Base-by-base conservation (phyloP, 2,888 invertebrate genomes). In the Temnothorax rugatulus region DNA sequence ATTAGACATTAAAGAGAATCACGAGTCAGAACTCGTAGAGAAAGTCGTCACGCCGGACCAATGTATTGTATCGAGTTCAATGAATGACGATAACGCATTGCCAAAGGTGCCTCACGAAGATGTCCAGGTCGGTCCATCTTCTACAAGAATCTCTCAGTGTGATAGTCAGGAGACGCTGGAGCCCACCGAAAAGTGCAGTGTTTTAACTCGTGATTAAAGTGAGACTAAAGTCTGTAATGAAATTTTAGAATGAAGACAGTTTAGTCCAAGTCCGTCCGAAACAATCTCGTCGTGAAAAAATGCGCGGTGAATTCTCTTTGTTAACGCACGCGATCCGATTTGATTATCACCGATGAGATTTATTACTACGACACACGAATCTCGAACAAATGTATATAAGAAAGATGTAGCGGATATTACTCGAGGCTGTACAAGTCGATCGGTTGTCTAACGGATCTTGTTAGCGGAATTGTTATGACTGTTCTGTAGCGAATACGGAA, bases 211-310 rank as follows among this genome's bases (percentile, higher is more conserved):
- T 74, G 83, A 90, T 59, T 86, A 77, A 86, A 69, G 34, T 57
- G 79, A 83, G 68, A 83, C 73, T 54, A 54, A 83, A 79, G 75
- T 83, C 71, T 77, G 68, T 84, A 85, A 84, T 74, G 79, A 75
- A 83, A 63, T 85, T 77, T 85, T 86, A 68, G 86, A 84, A 69
- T 1, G n/a, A 71, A 87, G 77, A 89, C 90, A 91, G 87, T 87
- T 92, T 92, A 93, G 93, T 92, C 90, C 90, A 93, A 94, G 92
- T 94, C 94, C 94, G 94, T 94, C 94, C 94, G 92, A 93, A 93
- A 89, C 88, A 93, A 93, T 93, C 92, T 93, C 92, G 86, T 92
- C 86, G 87, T 85, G 87, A 79, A 83, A 25, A 82, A 83, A n/a
- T 34, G 7, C 73, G 29, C 73, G 83, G 82, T 87, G 77, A 87